Evolutionary conservation across 1,140 invertebrate genomes (phyloP).

Genomic region (Formica exsecta): DNA sequence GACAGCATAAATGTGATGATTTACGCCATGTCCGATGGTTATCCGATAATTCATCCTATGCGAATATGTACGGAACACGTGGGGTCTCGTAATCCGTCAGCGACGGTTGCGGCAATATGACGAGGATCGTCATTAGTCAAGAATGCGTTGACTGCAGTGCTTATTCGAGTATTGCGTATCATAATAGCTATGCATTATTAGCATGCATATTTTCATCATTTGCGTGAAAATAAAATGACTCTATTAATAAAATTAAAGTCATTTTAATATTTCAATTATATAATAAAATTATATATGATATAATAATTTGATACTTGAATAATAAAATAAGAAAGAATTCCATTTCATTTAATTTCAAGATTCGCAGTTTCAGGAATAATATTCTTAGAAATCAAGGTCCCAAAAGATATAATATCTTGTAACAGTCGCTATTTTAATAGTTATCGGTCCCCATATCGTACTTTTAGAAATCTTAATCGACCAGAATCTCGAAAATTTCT

Average conservation of each 20-base stretch:
- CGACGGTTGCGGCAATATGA: conserved; percentile 42
- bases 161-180: conserved; percentile 33
- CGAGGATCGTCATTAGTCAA: conserved; percentile 46
- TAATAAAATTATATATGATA: background rate
- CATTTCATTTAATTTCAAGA: background rate
- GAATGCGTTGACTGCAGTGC: conserved; percentile 41
- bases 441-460: background rate
- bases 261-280: background rate
- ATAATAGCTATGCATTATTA: conserved; percentile 32
- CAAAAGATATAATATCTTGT: background rate
- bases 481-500: background rate
- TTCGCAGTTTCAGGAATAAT: background rate
- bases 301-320: conserved; percentile 1
- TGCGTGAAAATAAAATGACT: background rate
- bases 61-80: conserved; percentile 30
- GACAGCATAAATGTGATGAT: conserved; percentile 41
- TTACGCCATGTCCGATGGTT: conserved; percentile 48
- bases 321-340: background rate
- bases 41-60: conserved; percentile 45
- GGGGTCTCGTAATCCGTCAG: conserved; percentile 39
- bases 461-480: background rate
- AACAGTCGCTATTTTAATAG: background rate
- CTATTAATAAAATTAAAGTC: background rate
- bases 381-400: background rate
- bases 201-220: conserved; percentile 1